Percentiles rank a stretch among this genome's conserved stretches.
These are phyloP conservation scores for Halichoeres trimaculatus DNA, from an alignment of 2,113 vertebrate genomes.

Conservation along the genomic window DNA sequence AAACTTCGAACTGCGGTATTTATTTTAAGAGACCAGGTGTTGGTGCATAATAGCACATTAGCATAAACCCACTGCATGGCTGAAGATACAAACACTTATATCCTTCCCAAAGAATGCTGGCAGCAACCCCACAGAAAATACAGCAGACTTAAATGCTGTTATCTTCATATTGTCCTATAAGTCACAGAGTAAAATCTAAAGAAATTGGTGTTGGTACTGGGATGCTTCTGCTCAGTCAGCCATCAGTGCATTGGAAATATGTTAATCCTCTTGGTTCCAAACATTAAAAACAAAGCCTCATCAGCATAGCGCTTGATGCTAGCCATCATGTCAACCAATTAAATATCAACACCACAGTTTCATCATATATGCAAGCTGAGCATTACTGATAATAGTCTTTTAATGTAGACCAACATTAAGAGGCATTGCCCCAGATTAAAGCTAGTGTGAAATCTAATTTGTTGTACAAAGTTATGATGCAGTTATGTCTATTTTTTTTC, in stretches of 20 bases:
- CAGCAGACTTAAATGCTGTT: too few relatives aligned
- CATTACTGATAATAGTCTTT: background rate
- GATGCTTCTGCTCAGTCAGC: conserved; percentile 13
- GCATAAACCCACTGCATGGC: too few relatives aligned
- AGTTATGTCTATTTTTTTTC: background rate
- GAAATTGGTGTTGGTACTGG: conserved; percentile 8
- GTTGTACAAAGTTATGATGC: background rate
- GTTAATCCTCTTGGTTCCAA: conserved; percentile 41
- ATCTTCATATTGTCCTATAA: too few relatives aligned
- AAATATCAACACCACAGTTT: conserved; percentile 15
- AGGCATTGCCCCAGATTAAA: background rate
- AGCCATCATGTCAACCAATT: conserved; percentile 29
- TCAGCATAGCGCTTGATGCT: conserved; percentile 33
- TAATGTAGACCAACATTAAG: background rate
- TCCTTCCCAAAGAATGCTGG: too few relatives aligned
- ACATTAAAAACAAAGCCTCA: conserved; percentile 36
- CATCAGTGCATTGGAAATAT: conserved; percentile 31
- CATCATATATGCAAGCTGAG: background rate
- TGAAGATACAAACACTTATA: too few relatives aligned
- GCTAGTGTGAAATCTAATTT: background rate
- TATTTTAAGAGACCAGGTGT: background rate
- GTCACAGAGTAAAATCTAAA: too few relatives aligned
- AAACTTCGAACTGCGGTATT: background rate
- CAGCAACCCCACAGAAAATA: too few relatives aligned
- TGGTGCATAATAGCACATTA: too few relatives aligned